Evolutionary conservation across 2,888 invertebrate species (phyloP).

Genomic region (Troides oblongomaculatus): DNA sequence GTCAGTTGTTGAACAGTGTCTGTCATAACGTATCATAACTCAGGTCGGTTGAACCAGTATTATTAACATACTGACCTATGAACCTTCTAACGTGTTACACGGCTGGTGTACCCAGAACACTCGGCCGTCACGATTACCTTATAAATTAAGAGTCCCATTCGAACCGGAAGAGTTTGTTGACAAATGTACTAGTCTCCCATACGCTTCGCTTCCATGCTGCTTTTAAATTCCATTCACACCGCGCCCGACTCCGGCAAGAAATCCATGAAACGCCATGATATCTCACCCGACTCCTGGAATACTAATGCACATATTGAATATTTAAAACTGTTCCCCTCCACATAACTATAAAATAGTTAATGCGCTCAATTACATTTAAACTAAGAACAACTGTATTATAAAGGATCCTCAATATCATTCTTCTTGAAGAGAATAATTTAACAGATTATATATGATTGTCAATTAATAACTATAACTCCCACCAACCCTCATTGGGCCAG

Average conservation of each 20-base stretch:
- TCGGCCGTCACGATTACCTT: slow-evolving; percentile 20
- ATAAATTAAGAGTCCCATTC: slow-evolving; percentile 27
- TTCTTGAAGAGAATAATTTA: too few relatives aligned
- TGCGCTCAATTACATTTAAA: too few relatives aligned
- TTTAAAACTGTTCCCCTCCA: background rate
- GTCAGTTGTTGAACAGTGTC: too few relatives aligned
- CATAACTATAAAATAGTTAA: too few relatives aligned
- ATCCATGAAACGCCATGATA: slow-evolving; percentile 23
- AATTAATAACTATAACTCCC: too few relatives aligned
- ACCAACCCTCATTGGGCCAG: too few relatives aligned
- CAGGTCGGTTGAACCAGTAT: background rate
- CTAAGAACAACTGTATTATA: too few relatives aligned
- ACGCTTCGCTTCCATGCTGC: slow-evolving; percentile 18
- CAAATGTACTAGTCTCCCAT: slow-evolving; percentile 28
- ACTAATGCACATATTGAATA: slow-evolving; percentile 17
- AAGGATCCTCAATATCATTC: too few relatives aligned
- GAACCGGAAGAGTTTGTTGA: slow-evolving; percentile 30
- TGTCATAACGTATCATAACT: too few relatives aligned
- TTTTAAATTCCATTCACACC: slow-evolving; percentile 25
- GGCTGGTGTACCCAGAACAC: background rate
- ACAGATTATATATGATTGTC: too few relatives aligned
- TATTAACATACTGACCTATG: background rate
- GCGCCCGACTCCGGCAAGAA: slow-evolving; percentile 13
- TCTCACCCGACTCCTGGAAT: slow-evolving; percentile 11
- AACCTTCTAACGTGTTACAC: background rate